Evolutionary conservation across 2,113 vertebrate genomes (phyloP), one percentile per base, ranked within the genome.

Genomic region (Engystomops pustulosus): DNA sequence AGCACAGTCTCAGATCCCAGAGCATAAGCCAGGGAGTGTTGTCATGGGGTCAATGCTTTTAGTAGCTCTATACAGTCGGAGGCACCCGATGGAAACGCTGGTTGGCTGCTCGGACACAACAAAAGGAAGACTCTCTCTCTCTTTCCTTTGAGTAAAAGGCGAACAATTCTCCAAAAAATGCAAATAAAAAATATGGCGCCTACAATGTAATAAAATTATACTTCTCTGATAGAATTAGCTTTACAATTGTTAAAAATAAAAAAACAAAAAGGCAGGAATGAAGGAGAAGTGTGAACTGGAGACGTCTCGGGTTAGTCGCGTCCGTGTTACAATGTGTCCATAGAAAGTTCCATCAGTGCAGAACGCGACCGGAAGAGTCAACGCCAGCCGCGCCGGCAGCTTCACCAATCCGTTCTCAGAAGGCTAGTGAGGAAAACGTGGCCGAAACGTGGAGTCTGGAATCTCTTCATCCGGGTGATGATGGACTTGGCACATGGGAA

Each of bases 401-500:
- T 36, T 81, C 49, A 78, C 74, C 62, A 69, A 34, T 84, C 70
- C 81, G n/a, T 62, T 75, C 51, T 72, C 69, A 74, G 80, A 84
- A 84, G 71, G 71, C 82, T 53, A 25, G 71, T 44, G 72, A 84
- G 36, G 23, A 30, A 25, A 30, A 65, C 34, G 17, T 44, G 30
- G 30, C 32, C 34, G 62, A 32, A 34, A 65, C 36, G 25, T 30
- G 7, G 32, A 34, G 62, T 47, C 79, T 30, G 36, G 3, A 17
- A 49, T 55, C 67, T 53, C 65, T 41, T 32, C 11, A 44, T 15
- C 38, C 36, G 38, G 17, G 51, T 32, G 6, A 62, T 68, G 60
- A 68, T 68, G 68, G 86, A 85, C 85, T 90, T 90, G 90, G 90
- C 89, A 91, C 90, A 58, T 88, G 79, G 60, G 81, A 17, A 85